Percentiles rank a stretch among this genome's conserved stretches.
Evolutionary conservation across 1,140 invertebrate species (phyloP).

Genomic region (Nixonia krombeini): DNA sequence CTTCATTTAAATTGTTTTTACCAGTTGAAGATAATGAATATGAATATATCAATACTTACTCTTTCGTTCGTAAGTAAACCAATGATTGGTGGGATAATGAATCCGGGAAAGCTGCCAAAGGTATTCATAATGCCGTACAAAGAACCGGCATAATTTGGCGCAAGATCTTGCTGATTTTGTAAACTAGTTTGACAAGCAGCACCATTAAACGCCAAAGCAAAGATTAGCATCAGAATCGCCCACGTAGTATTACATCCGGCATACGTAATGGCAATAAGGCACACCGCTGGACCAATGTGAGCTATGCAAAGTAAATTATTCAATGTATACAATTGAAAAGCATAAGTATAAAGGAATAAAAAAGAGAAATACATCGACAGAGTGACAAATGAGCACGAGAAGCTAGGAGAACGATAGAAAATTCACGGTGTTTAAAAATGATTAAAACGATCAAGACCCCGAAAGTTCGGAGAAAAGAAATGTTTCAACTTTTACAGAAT

Average conservation of each 20-base stretch:
- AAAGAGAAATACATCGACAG: background rate
- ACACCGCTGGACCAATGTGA: conserved; percentile 79
- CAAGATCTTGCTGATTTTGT: conserved; percentile 88
- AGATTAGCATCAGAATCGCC: conserved; percentile 78
- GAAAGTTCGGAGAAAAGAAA: no score
- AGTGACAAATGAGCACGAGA: background rate
- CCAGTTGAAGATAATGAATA: no score
- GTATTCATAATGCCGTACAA: conserved; percentile 83
- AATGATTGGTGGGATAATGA: conserved; percentile 81
- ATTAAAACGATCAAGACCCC: no score
- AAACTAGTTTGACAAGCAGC: conserved; percentile 87
- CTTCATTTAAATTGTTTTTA: no score
- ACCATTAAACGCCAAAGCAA: conserved; percentile 86
- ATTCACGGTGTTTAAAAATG: no score
- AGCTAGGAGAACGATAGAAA: no score
- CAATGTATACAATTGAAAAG: background rate
- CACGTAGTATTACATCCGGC: conserved; percentile 77
- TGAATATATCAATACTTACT: no score
- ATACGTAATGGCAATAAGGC: conserved; percentile 77
- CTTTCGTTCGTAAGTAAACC: conserved; percentile 77
- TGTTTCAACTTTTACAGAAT: no score
- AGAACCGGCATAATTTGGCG: conserved; percentile 85
- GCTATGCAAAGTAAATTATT: no score
- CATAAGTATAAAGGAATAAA: background rate
- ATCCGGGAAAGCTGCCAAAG: conserved; percentile 80